Base-by-base conservation (phyloP, 2,888 invertebrate genomes). In the Cheilosia soror region DNA sequence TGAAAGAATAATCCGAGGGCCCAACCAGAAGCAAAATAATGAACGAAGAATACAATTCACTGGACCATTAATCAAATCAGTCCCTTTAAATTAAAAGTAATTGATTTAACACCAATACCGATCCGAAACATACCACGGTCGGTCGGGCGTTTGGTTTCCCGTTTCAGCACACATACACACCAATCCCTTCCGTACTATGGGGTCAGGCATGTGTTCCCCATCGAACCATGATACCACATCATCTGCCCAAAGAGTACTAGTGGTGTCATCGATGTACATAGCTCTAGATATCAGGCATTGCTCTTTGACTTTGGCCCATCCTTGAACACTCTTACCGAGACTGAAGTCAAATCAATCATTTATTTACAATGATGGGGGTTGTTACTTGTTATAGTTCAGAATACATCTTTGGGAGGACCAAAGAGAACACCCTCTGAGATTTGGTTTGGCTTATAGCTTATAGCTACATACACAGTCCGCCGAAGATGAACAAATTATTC, bases 61-160 rank as follows among this genome's bases (percentile, higher is more conserved):
- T 80, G 73, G 87, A 88, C 86, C 89, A 90, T 89, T 90, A 89
- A 90, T 90, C 90, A 89, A 89, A 88, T 89, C 88, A 88, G 88
- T 89, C 87, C 81, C 87, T 88, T 88, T 88, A 88, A 89, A 89
- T 89, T 88, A 89, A 88, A 90, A 89, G 89, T 89, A 89, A 90
- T 89, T 89, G 89, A 89, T 89, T 89, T 89, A 88, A 88, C 87
- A 88, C 88, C 87, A 88, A 87, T 87, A 84, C 88, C 85, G 72
- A 72, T 81, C 72, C 81, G 85, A 81, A 76, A 85, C 77, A 85
- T 81, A 81, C 85, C 81, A 85, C 81, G 80, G 49, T 77, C 68
- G 76, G 85, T 81, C 77, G 76, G 76, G 60, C 72, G 42, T 57
- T 72, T 63, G 76, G 85, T 85, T 85, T 85, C 77, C 81, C 76